A percentile compares a stretch with the other conserved stretches of the same genome.
phyloP scores from a whole-genome alignment of 1,140 invertebrate species.

The Drosophila persimilis region DNA sequence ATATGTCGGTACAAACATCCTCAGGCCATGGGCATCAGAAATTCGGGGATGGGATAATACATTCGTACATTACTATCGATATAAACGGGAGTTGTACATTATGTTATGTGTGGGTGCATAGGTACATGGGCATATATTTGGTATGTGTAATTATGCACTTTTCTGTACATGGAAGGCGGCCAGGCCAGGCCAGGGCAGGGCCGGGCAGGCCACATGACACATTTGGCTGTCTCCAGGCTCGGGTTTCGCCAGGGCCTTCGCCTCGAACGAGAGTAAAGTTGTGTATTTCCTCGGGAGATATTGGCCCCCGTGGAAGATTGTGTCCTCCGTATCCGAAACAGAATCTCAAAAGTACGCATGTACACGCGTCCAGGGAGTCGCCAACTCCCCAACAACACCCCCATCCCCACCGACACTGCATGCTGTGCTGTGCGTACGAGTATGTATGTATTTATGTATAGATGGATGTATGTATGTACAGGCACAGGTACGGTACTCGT shows the following conservation, averaged over 20 bases:
- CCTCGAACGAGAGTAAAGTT: conserved; percentile 41
- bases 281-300: conserved; percentile 70
- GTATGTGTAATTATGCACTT: conserved; percentile 53
- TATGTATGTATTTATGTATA: conserved; percentile 37
- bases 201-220: no score
- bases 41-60: no score
- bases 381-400: conserved; percentile 6
- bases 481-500: conserved; percentile 2
- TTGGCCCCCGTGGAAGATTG: conserved; percentile 35
- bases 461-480: conserved; percentile 40
- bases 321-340: conserved; percentile 50
- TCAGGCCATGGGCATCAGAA: no score
- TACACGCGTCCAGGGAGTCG: conserved; percentile 49
- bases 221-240: conserved; percentile 25
- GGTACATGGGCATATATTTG: conserved; percentile 8
- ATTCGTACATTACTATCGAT: neutral
- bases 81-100: neutral
- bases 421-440: conserved; percentile 44
- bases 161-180: conserved; percentile 38
- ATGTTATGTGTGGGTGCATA: conserved; percentile 24
- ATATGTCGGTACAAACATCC: neutral
- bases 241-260: neutral
- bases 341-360: conserved; percentile 54
- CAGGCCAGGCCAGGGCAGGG: neutral
- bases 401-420: conserved; percentile 19